Base-by-base conservation (phyloP, 2,797 vertebrate species). In the Bryconaethiops microstoma region DNA sequence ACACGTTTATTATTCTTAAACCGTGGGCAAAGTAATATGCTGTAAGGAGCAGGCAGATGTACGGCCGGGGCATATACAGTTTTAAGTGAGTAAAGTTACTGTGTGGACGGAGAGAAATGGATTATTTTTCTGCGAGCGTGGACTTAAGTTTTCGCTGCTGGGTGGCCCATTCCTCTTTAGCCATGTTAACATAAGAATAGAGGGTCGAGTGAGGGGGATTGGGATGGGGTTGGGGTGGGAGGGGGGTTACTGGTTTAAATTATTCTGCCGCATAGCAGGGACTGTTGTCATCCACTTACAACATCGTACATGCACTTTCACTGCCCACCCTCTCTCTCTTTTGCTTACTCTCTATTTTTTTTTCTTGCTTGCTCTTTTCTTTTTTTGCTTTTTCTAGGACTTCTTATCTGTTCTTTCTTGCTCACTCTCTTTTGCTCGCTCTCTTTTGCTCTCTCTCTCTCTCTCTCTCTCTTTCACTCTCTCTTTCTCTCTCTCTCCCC, bases 181-280 rank as follows among this genome's bases (percentile, higher is more conserved):
- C 90, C 87, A 82, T 92, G 92, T 94, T 94, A 94, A 93, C 92
- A 94, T 94, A 92, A 94, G 94, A 94, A 94, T 93, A 90, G 91
- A 92, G 88, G 88, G 85, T 87, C 83, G 88, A 87, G 80, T 80
- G 48, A 39, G 74, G 16, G 77, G 60, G 17, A n/a, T 42, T 12
- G 67, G 8, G 69, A 12, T 21, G 74, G 87, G 81, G 74, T 54
- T 75, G 81, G 70, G 83, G 80, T 62, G 10, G 25, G 71, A 86
- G 83, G 71, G 67, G 84, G 78, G 21, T 90, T 88, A 91, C 90
- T 93, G 92, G 89, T 92, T 93, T 91, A 92, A 93, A 92, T 92
- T 92, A 92, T 93, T 92, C 91, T 86, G 88, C 88, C 87, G 90
- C 90, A 90, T 93, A 91, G 92, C 91, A 90, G 92, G 91, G 89